Base-by-base conservation (phyloP, 2,113 vertebrate species). In the Monopterus albus region DNA sequence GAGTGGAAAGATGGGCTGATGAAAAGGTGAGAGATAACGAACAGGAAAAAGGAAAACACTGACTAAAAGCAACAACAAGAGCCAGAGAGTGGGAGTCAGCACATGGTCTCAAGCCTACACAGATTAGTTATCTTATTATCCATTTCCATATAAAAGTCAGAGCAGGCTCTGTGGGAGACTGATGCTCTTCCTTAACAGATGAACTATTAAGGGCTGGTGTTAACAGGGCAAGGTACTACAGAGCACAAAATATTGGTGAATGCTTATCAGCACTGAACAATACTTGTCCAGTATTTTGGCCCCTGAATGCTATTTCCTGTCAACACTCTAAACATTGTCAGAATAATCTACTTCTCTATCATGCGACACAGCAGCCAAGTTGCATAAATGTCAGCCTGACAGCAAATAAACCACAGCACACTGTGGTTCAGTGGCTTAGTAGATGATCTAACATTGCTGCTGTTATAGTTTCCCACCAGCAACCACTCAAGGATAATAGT, bases 91-190 rank as follows among this genome's bases (percentile, higher is more conserved):
- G 13, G 8, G 26, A 53, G 23, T 33, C 15, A 33, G 35, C 52
- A 55, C 26, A 31, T 31, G 49, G 5, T 12, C 42, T 50, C 5
- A 35, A 52, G 45, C 15, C 38, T 23, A 8, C 9, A 50, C 23
- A 60, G 23, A 23, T 18, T n/a, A 14, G 14, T 61, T 26, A 69
- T 68, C 57, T 78, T 50, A 77, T 67, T 66, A 31, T 38, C 38
- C 8, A 81, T 68, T 77, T 71, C 12, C 9, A 42, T 63, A 29
- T 14, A 39, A 72, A 53, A 64, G 42, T 17, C 43, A 28, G 2
- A 57, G 28, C n/a, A 50, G 46, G 7, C 38, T 7, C 11, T 3
- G 17, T 1, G 17, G 15, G 4, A 25, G 47, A 47, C 26, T 45
- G 25, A 29, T 2, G 2, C 29, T 6, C 25, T 36, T 63, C 25